These are phyloP conservation scores for Mesocentrotus franciscanus DNA, from an alignment of 53 echinoderm and acorn worm species.

Conservation along the genomic window DNA sequence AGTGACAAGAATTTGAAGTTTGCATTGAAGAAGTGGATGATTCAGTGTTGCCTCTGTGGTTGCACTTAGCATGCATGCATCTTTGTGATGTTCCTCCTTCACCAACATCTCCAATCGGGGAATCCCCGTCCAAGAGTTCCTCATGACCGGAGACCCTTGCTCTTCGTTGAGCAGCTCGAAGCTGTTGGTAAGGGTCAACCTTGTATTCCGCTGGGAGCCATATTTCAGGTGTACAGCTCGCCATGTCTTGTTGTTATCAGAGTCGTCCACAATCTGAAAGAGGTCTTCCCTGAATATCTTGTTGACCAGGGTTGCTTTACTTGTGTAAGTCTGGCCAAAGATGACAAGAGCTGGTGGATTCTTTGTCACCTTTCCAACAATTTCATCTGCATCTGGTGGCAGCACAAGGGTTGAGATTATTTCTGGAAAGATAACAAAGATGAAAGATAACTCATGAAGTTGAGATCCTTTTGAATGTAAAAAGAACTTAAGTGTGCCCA, in stretches of 20 bases:
- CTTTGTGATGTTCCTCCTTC: slow-evolving; percentile 68
- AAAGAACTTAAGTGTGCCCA: too few relatives aligned
- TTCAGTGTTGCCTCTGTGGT: slow-evolving; percentile 88
- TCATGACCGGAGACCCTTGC: slow-evolving; percentile 46
- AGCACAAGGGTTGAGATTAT: slow-evolving; percentile 78
- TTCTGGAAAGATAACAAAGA: slow-evolving; percentile 67
- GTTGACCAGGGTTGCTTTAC: slow-evolving; percentile 88
- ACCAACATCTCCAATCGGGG: slow-evolving; percentile 80
- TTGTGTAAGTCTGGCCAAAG: slow-evolving; percentile 88
- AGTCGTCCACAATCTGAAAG: slow-evolving; percentile 70
- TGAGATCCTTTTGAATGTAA: background rate
- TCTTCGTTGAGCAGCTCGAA: slow-evolving; percentile 90
- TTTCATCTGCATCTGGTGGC: slow-evolving; percentile 77
- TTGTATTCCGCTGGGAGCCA: slow-evolving; percentile 79
- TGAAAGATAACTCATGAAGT: background rate
- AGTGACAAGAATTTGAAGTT: slow-evolving; percentile 86
- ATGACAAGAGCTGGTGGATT: slow-evolving; percentile 89
- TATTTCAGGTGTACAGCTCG: slow-evolving; percentile 84
- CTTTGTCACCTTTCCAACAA: slow-evolving; percentile 80
- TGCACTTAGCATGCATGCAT: slow-evolving; percentile 78
- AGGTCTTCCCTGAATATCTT: slow-evolving; percentile 84
- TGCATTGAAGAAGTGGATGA: slow-evolving; percentile 79
- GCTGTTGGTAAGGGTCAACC: slow-evolving; percentile 88
- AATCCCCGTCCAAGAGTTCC: slow-evolving; percentile 80
- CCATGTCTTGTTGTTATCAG: slow-evolving; percentile 80